A percentile compares a stretch with the other conserved stretches of the same genome.
These are phyloP conservation scores for Misgurnus mizolepis DNA, from an alignment of 2,113 vertebrate genomes.

Conservation along the genomic window DNA sequence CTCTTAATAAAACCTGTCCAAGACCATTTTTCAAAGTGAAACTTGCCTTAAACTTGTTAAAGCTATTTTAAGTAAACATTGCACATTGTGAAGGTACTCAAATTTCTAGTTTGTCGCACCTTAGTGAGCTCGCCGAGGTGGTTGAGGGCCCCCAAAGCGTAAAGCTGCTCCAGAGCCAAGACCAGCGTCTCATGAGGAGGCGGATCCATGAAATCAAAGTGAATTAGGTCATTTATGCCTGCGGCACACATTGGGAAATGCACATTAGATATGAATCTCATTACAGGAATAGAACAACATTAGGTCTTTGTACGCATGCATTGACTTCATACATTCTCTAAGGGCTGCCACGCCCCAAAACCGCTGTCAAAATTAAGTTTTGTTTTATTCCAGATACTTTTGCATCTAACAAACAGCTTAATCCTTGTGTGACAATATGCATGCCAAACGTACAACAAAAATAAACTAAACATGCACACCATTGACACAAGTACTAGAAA, in stretches of 20 bases:
- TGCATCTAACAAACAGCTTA: too few species aligned
- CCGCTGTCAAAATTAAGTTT: neutral
- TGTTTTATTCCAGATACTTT: too few species aligned
- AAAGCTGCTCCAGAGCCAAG: slow-evolving; percentile 91
- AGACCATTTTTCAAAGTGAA: too few species aligned
- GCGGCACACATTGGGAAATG: slow-evolving; percentile 7
- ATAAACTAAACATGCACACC: neutral
- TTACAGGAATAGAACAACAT: neutral
- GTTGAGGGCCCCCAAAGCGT: slow-evolving; percentile 92
- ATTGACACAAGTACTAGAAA: too few species aligned
- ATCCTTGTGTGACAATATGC: neutral
- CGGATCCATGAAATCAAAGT: slow-evolving; percentile 95
- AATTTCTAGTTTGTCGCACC: slow-evolving; percentile 63
- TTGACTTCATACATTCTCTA: neutral
- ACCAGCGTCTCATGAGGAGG: slow-evolving; percentile 92
- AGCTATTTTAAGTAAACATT: neutral
- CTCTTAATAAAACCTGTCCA: too few species aligned
- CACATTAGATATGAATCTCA: neutral
- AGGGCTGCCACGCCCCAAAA: neutral
- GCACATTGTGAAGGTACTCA: neutral
- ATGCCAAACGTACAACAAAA: neutral
- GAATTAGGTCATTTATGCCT: slow-evolving; percentile 94
- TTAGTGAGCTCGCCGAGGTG: slow-evolving; percentile 93
- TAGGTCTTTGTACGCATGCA: neutral
- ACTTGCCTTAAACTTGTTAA: too few species aligned